phyloP scores from a whole-genome alignment of 1,140 invertebrate genomes.

The Harpegnathos saltator region DNA sequence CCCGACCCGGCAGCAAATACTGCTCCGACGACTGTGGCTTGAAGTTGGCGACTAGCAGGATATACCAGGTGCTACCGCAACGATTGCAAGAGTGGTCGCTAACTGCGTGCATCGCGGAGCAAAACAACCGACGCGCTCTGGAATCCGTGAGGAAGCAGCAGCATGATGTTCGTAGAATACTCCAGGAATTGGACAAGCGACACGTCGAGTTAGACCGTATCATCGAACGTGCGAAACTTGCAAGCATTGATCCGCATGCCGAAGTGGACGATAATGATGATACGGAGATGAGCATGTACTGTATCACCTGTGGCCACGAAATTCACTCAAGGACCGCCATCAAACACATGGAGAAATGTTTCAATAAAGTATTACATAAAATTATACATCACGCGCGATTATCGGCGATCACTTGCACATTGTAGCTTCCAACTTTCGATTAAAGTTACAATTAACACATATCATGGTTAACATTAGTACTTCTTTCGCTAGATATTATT shows the following conservation, averaged over 20 bases:
- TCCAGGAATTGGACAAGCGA: slow-evolving; percentile 92
- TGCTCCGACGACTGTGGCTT: slow-evolving; percentile 98
- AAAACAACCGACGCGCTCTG: slow-evolving; percentile 93
- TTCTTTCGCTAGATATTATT: not conserved
- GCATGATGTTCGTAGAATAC: slow-evolving; percentile 90
- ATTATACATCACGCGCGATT: too few relatives aligned
- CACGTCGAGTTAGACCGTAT: slow-evolving; percentile 93
- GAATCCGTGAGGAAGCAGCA: slow-evolving; percentile 94
- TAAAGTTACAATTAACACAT: too few relatives aligned
- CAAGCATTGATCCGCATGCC: slow-evolving; percentile 88
- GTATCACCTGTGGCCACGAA: slow-evolving; percentile 98
- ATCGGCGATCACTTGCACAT: too few relatives aligned
- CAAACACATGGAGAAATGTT: slow-evolving; percentile 98
- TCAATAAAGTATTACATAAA: slow-evolving; percentile 91
- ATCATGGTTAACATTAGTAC: too few relatives aligned
- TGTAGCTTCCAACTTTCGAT: too few relatives aligned
- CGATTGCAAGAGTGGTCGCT: slow-evolving; percentile 97
- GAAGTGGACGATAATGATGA: slow-evolving; percentile 91
- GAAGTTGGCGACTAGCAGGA: slow-evolving; percentile 94
- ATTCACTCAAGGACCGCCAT: slow-evolving; percentile 95
- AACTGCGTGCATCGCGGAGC: slow-evolving; percentile 95
- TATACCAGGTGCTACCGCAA: slow-evolving; percentile 94
- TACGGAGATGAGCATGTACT: slow-evolving; percentile 96
- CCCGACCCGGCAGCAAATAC: slow-evolving; percentile 95
- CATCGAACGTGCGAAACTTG: slow-evolving; percentile 91